These are phyloP conservation scores for Xestoiulus laeticollis DNA, from an alignment of 2,888 invertebrate genomes.

Conservation along the genomic window DNA sequence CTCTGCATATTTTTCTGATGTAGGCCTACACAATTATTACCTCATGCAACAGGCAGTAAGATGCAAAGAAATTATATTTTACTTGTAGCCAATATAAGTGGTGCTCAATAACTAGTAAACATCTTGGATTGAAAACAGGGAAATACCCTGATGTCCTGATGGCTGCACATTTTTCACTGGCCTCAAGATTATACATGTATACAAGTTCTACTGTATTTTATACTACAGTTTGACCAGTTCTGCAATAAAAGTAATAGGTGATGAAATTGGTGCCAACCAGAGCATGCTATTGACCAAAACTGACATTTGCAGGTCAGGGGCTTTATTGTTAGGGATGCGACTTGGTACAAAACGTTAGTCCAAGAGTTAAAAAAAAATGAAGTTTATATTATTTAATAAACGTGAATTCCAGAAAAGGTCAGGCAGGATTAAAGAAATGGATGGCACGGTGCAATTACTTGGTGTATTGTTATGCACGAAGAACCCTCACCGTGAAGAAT, in stretches of 20 bases:
- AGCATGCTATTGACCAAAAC: neutral
- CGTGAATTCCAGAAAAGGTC: neutral
- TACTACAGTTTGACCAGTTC: neutral
- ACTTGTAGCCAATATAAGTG: too few species aligned
- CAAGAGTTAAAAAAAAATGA: neutral
- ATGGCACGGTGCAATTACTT: neutral
- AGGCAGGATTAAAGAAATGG: neutral
- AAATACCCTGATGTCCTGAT: too few species aligned
- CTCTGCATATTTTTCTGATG: too few species aligned
- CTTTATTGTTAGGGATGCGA: neutral
- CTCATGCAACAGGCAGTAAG: too few species aligned
- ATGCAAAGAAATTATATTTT: too few species aligned
- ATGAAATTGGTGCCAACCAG: conserved; percentile 2
- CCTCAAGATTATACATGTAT: too few species aligned
- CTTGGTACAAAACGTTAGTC: neutral
- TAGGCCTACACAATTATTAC: too few species aligned
- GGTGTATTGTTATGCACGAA: neutral
- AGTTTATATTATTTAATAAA: neutral
- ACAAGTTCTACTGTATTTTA: too few species aligned
- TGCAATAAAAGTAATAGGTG: neutral
- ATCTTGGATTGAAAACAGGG: too few species aligned
- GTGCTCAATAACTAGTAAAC: too few species aligned
- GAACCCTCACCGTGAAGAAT: neutral
- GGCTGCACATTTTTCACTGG: too few species aligned
- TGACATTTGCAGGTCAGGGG: neutral